Evolutionary conservation across 2,797 vertebrate genomes (phyloP).

Genomic region (Xerus rutilus): DNA sequence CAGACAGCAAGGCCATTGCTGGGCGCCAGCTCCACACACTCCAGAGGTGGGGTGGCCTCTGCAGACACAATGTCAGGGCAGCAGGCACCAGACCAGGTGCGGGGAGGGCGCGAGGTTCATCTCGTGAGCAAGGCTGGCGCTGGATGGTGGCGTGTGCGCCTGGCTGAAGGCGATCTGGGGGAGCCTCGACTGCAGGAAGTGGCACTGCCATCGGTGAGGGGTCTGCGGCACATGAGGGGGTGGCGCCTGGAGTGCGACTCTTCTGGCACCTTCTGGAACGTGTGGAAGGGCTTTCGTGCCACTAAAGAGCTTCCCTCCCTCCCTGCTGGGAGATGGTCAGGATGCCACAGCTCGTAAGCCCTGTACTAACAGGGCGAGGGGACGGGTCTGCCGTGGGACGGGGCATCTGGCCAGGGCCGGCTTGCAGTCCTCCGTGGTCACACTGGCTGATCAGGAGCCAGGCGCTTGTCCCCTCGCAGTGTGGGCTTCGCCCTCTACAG

Average conservation of each 20-base stretch:
- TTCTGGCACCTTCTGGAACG: background rate
- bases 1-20: accelerated
- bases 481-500: background rate
- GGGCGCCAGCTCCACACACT: accelerated
- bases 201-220: background rate
- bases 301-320: background rate
- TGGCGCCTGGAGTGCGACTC: background rate
- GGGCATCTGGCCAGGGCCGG: background rate
- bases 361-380: accelerated
- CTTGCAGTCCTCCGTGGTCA: background rate
- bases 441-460: too few relatives aligned
- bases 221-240: background rate
- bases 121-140: accelerated
- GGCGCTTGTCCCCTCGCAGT: background rate
- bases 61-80: accelerated
- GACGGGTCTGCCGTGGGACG: accelerated
- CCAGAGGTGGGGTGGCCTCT: background rate
- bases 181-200: background rate
- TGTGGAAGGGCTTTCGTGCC: background rate
- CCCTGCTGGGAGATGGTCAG: background rate
- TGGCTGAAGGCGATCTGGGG: background rate
- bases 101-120: background rate
- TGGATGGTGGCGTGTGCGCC: background rate
- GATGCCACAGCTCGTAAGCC: background rate
- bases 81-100: accelerated